Base-by-base conservation (phyloP, 2,113 vertebrate genomes). In the Perca fluviatilis region DNA sequence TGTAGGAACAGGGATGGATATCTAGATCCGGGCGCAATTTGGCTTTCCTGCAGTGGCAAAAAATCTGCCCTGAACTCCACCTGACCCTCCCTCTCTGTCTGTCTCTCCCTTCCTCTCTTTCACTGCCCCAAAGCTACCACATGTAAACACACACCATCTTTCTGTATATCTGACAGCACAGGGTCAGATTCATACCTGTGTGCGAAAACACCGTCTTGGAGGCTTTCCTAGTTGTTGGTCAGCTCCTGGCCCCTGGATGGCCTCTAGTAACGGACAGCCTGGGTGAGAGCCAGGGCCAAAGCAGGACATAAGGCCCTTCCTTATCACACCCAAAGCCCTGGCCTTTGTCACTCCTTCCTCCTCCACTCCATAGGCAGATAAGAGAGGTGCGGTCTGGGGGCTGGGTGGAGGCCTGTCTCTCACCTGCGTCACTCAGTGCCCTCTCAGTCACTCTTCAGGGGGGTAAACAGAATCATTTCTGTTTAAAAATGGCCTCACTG, bases 1-100 rank as follows among this genome's bases (percentile, higher is more conserved):
- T 70, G 61, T 43, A 82, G 67, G 79, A 88, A 89, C 73, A 91
- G 90, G 95, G 89, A 80, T 86, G 91, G 88, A 90, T 79, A 83
- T 74, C 87, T 91, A 94, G 95, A 96, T 96, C 95, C 97, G 92
- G 97, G 98, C 99, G 95, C 95, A 95, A 94, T 97, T 96, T 97
- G 90, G 94, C 94, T 96, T 98, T 96, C 96, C 97, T 96, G 94
- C 95, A 87, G 92, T 74, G 90, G 93, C 88, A 91, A 96, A 95
- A 84, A 96, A 96, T 96, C 94, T 97, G 95, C 93, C 91, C 94
- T 98, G 97, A 99, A 97, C 98, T 99, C 94, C 92, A 89, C 93
- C 91, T 98, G 98, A 99, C 97, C 97, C 94, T 93, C 88, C 36
- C 27, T 84, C 82, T 82, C 74, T 61, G 66, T 86, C 86, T 79